Evolutionary conservation across 2,797 vertebrate species (phyloP), one percentile per base, ranked within the genome.

Genomic region (Fringilla coelebs): DNA sequence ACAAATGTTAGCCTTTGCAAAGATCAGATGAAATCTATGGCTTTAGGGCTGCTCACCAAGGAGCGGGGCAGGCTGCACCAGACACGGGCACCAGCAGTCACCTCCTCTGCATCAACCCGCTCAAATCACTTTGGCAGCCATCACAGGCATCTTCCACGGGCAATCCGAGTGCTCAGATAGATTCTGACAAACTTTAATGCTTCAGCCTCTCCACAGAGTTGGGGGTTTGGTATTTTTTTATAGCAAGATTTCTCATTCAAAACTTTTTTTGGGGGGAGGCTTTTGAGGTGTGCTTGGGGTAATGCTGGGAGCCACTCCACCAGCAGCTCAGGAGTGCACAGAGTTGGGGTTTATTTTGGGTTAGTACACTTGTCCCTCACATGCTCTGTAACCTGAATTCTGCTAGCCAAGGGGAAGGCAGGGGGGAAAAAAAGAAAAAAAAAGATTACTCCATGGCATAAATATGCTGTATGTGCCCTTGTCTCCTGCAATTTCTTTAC

Each of bases 1-100:
- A 99, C 99, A 99, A 99, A 99, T 99, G 99, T 99, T 99, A 99
- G 99, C 99, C 99, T 99, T 99, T 99, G 98, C 98, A 99, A 99
- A 99, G 99, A 99, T 99, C 99, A 99, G 98, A 99, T 99, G 98
- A 98, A 99, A 99, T 99, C 98, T 98, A 97, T 98, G 98, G 98
- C 99, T 99, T 97, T 98, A 97, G 99, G 99, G 98, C 98, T 98
- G 97, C 98, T 99, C 98, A 98, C 98, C 97, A 97, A 98, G 97
- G 97, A 98, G 92, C 94, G 45, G 97, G 96, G 96, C 93, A 93
- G 94, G 97, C 97, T 97, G 73, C 93, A 98, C 97, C 96, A 97
- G 85, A 96, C 89, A 82, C 34, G 57, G 95, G 97, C 97, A 98
- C 97, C 97, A 96, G 97, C 97, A 98, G 97, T 95, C 97, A 97